These are phyloP conservation scores for Eupithecia inturbata DNA, from an alignment of 2,888 invertebrate genomes.

Conservation along the genomic window DNA sequence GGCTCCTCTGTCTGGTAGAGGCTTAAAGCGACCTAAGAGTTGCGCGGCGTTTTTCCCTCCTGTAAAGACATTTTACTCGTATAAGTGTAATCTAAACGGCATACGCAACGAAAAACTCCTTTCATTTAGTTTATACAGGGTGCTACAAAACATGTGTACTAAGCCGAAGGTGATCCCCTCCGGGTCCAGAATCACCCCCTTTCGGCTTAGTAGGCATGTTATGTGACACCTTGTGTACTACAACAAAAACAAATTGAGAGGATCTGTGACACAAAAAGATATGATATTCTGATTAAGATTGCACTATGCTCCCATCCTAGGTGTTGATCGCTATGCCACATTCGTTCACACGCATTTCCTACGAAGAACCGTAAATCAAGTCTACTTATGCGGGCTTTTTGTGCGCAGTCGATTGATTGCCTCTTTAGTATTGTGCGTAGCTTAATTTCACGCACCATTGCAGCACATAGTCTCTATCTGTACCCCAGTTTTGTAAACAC, in stretches of 20 bases:
- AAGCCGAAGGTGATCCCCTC: too few relatives aligned
- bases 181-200: too few relatives aligned
- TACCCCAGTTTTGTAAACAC: slow-evolving; percentile 13
- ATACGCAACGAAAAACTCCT: too few relatives aligned
- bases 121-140: too few relatives aligned
- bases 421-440: slow-evolving; percentile 48
- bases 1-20: too few relatives aligned
- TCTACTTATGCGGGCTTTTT: slow-evolving; percentile 31
- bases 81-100: too few relatives aligned
- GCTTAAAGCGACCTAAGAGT: too few relatives aligned
- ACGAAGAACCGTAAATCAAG: slow-evolving; percentile 27
- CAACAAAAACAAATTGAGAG: background rate
- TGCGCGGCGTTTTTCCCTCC: background rate
- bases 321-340: slow-evolving; percentile 16
- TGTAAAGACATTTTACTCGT: background rate
- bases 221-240: too few relatives aligned
- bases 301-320: background rate
- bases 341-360: slow-evolving; percentile 27
- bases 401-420: slow-evolving; percentile 43
- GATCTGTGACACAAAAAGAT: background rate
- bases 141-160: too few relatives aligned
- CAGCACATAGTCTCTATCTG: slow-evolving; percentile 43
- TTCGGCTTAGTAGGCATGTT: too few relatives aligned
- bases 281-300: background rate
- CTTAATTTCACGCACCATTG: slow-evolving; percentile 57